Evolutionary conservation across 2,113 vertebrate genomes (phyloP).

Genomic region (Ctenodactylus gundi): DNA sequence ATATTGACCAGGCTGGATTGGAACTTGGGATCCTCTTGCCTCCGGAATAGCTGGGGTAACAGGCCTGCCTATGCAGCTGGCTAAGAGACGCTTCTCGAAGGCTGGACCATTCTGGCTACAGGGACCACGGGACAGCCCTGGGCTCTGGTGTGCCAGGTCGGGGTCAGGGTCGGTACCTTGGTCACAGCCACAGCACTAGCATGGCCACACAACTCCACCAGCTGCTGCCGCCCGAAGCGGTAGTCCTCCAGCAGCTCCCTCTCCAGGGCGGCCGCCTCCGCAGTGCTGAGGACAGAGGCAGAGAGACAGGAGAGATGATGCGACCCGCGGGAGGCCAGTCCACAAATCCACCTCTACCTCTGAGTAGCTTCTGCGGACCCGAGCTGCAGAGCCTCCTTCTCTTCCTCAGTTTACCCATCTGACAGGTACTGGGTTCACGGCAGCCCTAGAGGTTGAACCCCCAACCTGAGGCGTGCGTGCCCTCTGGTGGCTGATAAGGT

Average conservation of each 20-base stretch:
- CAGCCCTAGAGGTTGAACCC: not conserved
- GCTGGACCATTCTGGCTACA: not conserved
- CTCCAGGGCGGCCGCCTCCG: constrained; percentile 90
- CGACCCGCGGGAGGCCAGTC: no score
- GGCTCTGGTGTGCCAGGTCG: not conserved
- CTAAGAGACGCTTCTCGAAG: not conserved
- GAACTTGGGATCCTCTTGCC: no score
- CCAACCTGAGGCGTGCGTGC: not conserved
- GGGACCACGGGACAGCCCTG: not conserved
- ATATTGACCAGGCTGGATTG: no score
- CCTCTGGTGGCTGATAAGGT: not conserved
- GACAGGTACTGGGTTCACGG: fast-evolving
- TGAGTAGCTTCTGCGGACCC: not conserved
- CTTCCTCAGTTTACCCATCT: not conserved
- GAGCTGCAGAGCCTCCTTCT: not conserved
- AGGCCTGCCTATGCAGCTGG: no score
- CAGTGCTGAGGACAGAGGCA: constrained; percentile 83
- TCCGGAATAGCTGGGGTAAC: no score
- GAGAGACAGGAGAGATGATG: not conserved
- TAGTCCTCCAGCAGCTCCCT: constrained; percentile 93
- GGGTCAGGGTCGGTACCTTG: constrained; percentile 85
- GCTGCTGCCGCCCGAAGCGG: constrained; percentile 93
- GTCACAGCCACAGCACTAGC: constrained; percentile 93
- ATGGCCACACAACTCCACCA: constrained; percentile 95
- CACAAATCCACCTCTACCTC: no score